phyloP scores from a whole-genome alignment of 2,888 invertebrate species.

The Drosophila phalerata region DNA sequence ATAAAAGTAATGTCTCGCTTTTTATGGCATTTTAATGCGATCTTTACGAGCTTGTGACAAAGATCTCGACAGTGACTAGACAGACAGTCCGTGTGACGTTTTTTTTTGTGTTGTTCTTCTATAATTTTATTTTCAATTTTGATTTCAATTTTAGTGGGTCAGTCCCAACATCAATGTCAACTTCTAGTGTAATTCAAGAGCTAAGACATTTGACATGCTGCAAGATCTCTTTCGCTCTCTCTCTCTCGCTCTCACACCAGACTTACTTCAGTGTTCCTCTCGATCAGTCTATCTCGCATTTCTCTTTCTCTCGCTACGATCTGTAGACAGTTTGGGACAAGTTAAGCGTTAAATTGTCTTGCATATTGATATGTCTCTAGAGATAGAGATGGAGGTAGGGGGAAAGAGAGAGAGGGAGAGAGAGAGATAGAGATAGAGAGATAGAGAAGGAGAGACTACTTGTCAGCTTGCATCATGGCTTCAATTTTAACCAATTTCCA shows the following conservation, averaged over 20 bases:
- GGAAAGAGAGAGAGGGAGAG: no score
- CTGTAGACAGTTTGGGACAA: not conserved
- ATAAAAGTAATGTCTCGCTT: conserved; percentile 61
- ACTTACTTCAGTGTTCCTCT: no score
- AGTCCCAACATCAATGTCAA: conserved; percentile 17
- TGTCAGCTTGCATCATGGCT: conserved; percentile 32
- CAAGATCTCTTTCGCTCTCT: not conserved
- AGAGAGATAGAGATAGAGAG: not conserved
- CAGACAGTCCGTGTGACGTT: conserved; percentile 13
- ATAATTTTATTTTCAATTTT: conserved; percentile 4
- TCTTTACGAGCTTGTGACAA: conserved; percentile 72
- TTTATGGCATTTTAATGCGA: conserved; percentile 74
- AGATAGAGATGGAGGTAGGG: no score
- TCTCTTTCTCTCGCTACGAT: conserved; percentile 3
- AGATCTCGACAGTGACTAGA: conserved; percentile 48
- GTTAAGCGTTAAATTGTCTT: conserved; percentile 14
- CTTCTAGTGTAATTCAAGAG: not conserved
- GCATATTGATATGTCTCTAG: conserved; percentile 11
- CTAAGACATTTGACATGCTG: conserved; percentile 10
- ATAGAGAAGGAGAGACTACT: not conserved
- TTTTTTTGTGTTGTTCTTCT: not conserved
- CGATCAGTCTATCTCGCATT: no score
- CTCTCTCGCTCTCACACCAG: not conserved
- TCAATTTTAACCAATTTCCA: conserved; percentile 58
- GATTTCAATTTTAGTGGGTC: conserved; percentile 50